Evolutionary conservation across 2,113 vertebrate genomes (phyloP).

Genomic region (Rhynchopsitta pachyrhyncha): DNA sequence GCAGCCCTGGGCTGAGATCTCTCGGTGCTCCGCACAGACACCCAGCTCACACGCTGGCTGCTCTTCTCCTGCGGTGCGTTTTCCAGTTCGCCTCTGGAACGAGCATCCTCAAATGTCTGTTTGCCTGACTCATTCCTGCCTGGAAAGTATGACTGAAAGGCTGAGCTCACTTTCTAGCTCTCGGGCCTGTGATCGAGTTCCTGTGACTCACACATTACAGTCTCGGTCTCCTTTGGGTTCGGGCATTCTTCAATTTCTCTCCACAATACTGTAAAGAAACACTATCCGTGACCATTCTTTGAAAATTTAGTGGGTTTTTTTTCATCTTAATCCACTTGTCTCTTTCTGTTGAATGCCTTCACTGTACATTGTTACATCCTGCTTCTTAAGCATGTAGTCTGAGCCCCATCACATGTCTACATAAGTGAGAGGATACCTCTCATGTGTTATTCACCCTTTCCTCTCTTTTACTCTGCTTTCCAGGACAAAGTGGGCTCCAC

Average conservation of each 20-base stretch:
- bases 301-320: neutral
- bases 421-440: neutral
- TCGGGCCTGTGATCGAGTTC: neutral
- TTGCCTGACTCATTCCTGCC: conserved; percentile 38
- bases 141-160: neutral
- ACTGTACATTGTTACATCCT: neutral
- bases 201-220: conserved; percentile 25
- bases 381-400: neutral
- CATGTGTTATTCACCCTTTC: neutral
- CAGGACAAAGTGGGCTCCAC: neutral
- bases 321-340: neutral
- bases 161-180: conserved; percentile 22
- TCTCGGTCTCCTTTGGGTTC: neutral
- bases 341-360: neutral
- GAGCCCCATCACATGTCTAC: neutral
- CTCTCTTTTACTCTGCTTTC: neutral
- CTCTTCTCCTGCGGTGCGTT: neutral
- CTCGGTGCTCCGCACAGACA: fast-evolving
- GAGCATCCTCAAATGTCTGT: neutral
- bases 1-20: neutral
- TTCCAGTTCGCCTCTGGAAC: neutral
- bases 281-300: neutral
- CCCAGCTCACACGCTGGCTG: neutral
- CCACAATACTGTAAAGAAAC: neutral
- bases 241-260: neutral